Conservation (phyloP, 2,797 vertebrate species). For the Enteromius fasciolatus region DNA sequence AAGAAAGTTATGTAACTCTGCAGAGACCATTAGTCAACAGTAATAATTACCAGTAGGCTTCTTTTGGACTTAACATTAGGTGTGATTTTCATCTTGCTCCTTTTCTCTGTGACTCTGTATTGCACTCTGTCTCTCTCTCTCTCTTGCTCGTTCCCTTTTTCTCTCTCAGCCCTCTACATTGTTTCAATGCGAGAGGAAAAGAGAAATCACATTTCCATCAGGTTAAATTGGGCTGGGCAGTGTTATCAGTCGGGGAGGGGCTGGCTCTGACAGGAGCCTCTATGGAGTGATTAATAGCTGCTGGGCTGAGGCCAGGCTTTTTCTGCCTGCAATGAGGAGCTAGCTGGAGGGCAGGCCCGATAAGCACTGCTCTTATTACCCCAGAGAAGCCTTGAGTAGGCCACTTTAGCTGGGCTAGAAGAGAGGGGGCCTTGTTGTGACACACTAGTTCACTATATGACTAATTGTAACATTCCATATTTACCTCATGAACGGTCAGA, state of each 20-base stretch:
- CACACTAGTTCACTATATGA: slow-evolving; percentile 36
- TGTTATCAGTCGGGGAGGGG: slow-evolving; percentile 95
- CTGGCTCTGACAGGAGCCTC: slow-evolving; percentile 95
- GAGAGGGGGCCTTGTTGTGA: slow-evolving; percentile 40
- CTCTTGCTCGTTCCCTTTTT: slow-evolving; percentile 30
- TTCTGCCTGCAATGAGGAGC: slow-evolving; percentile 88
- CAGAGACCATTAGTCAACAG: slow-evolving; percentile 42
- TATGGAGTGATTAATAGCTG: slow-evolving; percentile 99
- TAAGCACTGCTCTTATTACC: slow-evolving; percentile 96
- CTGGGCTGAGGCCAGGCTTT: slow-evolving; percentile 87
- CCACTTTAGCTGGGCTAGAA: slow-evolving; percentile 51
- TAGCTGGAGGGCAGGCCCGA: slow-evolving; percentile 93
- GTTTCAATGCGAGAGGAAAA: slow-evolving; percentile 85
- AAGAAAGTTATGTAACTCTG: not conserved
- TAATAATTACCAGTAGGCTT: slow-evolving; percentile 80
- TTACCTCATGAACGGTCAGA: slow-evolving; percentile 35
- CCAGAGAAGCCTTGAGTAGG: slow-evolving; percentile 43
- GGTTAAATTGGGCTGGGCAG: slow-evolving; percentile 96
- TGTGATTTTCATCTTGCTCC: slow-evolving; percentile 67
- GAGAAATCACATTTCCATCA: slow-evolving; percentile 97
- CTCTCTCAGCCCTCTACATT: slow-evolving; percentile 67
- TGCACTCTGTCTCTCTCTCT: not conserved
- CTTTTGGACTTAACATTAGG: not conserved
- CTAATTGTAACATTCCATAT: slow-evolving; percentile 43
- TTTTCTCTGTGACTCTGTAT: not conserved